Base-by-base conservation (phyloP, 1,140 invertebrate species). In the Philaenus spumarius region DNA sequence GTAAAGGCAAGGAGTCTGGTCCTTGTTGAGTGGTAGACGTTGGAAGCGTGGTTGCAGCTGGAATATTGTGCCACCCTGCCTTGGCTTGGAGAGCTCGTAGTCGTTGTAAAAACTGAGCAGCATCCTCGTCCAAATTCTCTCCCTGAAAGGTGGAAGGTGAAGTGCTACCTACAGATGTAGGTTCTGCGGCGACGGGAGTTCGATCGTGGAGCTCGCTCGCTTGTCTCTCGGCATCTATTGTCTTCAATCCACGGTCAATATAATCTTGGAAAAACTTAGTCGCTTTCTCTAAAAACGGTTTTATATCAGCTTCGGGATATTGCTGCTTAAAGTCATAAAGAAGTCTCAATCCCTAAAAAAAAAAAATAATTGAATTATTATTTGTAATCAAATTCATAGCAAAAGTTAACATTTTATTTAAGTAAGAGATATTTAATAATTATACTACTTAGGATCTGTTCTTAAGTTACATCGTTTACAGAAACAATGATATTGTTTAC, bases 261-360 rank as follows among this genome's bases (percentile, higher is more conserved):
- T 93, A 97, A 65, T 91, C 87, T 73, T 93, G 89, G 75, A 97
- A 96, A 71, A 89, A 92, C 67, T 89, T 85, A 45, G 91, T 93
- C 1, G 90, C 88, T 65, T 89, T 92, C 62, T 87, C 83, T 66
- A 97, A 78, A 71, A 92, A 95, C 26, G 89, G 89, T 71, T 91
- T 87, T n/a, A 93, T 81, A 70, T 95, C 90, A 17, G 92, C 89
- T 62, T 95, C 89, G 0, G 93, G 93, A 75, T 95, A 83, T 70
- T 90, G 84, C 67, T 86, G 81, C 77, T 92, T 85, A 68, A 96
- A 93, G 61, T 95, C 92, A 68, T 94, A 95, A 5, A 97, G 73
- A 65, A 93, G 85, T 56, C 81, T 79, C 30, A 97, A 74, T 30
- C 93, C 95, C 80, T 85, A 64, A 47, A 62, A 60, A n/a, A n/a